Evolutionary conservation across 1,140 invertebrate species (phyloP).

Genomic region (Aphelenchoides fujianensis): DNA sequence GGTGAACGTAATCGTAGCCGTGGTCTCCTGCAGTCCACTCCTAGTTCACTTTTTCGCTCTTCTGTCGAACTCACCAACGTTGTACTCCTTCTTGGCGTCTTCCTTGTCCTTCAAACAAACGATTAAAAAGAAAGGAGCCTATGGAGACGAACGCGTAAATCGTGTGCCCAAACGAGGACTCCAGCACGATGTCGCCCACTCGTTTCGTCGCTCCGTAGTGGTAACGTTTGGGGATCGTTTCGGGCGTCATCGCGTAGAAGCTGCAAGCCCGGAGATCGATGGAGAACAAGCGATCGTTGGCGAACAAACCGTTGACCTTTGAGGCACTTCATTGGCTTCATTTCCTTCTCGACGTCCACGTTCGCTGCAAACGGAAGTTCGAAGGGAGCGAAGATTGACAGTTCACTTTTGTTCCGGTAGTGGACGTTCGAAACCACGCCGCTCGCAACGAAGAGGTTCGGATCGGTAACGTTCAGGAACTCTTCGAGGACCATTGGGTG

Average conservation of each 20-base stretch:
- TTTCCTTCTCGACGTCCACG: constrained; percentile 28
- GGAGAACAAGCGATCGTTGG: too few species aligned
- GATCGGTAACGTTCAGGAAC: constrained; percentile 38
- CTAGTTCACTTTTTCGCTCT: too few species aligned
- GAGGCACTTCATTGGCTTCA: constrained; percentile 33
- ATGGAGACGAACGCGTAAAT: constrained; percentile 33
- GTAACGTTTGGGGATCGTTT: constrained; percentile 46
- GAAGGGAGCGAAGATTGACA: not conserved
- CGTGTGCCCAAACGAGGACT: constrained; percentile 36
- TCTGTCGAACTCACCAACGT: too few species aligned
- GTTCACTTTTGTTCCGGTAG: constrained; percentile 34
- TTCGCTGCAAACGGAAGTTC: constrained; percentile 29
- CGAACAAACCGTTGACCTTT: constrained; percentile 42
- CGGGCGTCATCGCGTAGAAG: constrained; percentile 36
- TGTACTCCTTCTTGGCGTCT: too few species aligned
- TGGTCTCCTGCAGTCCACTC: constrained; percentile 34
- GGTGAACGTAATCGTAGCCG: constrained; percentile 37
- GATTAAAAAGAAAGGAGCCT: too few species aligned
- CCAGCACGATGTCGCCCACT: constrained; percentile 46
- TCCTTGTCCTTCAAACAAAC: too few species aligned
- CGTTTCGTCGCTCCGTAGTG: constrained; percentile 42
- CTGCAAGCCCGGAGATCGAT: too few species aligned
- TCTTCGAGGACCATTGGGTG: constrained; percentile 11
- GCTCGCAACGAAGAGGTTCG: constrained; percentile 20
- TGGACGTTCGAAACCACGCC: constrained; percentile 28